phyloP scores from a whole-genome alignment of 2,113 vertebrate species.

The Grammomys dolichurus region DNA sequence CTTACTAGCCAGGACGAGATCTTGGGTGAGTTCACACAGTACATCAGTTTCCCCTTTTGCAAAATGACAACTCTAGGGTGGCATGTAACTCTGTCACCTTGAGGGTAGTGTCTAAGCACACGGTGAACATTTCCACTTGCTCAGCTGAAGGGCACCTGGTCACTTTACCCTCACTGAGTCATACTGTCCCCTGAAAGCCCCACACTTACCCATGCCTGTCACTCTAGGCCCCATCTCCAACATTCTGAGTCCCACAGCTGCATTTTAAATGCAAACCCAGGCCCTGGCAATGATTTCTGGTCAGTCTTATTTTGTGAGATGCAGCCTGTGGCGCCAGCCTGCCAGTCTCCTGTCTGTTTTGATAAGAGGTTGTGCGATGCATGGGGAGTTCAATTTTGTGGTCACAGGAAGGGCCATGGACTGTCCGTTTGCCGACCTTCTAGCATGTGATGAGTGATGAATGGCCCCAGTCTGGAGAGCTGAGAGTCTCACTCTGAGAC shows the following conservation, averaged over 20 bases:
- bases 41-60: constrained; percentile 2
- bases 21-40: not conserved
- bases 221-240: not conserved
- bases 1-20: no score
- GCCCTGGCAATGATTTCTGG: constrained; percentile 6
- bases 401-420: not conserved
- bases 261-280: not conserved
- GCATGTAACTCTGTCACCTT: not conserved
- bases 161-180: not conserved
- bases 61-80: not conserved
- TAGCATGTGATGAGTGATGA: not conserved
- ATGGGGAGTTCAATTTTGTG: not conserved
- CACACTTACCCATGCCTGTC: not conserved
- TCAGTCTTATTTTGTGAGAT: constrained; percentile 11
- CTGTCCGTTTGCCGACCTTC: not conserved
- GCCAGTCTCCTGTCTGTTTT: constrained; percentile 24
- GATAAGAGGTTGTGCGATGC: not conserved
- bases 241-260: not conserved
- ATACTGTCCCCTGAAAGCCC: not conserved
- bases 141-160: not conserved
- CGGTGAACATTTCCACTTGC: no score
- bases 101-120: not conserved
- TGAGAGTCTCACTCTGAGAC: not conserved
- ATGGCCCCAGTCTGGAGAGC: not conserved
- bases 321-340: not conserved